Base-by-base conservation (phyloP, 2,888 invertebrate genomes). In the Drosophila macrospina region DNA sequence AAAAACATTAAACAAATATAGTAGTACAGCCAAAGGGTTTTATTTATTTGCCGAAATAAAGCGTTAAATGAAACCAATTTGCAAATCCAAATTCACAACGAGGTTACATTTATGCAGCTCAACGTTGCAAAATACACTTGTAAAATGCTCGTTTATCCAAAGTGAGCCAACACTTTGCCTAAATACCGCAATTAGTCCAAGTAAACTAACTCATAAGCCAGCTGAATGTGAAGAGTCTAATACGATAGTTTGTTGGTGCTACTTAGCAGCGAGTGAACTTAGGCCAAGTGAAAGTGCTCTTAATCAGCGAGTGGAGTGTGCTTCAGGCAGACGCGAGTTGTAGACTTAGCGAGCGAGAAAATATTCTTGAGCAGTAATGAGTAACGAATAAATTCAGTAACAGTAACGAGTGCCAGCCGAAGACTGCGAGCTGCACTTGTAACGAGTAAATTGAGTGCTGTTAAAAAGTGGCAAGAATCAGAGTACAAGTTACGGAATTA, bases 1-100 rank as follows among this genome's bases (percentile, higher is more conserved):
- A n/a, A n/a, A n/a, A 20, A 20, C 20, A 20, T 1, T 16, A 51
- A 20, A 36, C 15, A 45, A 32, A 59, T 8, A 50, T 41, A n/a
- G n/a, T n/a, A n/a, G n/a, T n/a, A 42, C 34, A 34, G 20, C 42
- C 41, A 60, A 45, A 62, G 47, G 41, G 41, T 55, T 56, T 36
- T 52, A 54, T 62, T 73, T 73, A 60, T 68, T 73, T 63, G 62
- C 50, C 20, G 8, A 16, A 15, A 47, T 2, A 34, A 7, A 7
- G 41, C 39, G 57, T 51, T 59, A 51, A 60, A 65, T 52, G 51
- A 60, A 60, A 65, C 60, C 62, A 68, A 59, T 70, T 70, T 63
- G 54, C 52, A 11, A 52, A n/a, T n/a, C 16, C 28, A n/a, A 66
- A 52, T 36, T 54, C 44, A 3, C 16, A 61, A 67, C 36, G 48